Conservation (phyloP, 2,888 invertebrate species). For the Perdita meconis region DNA sequence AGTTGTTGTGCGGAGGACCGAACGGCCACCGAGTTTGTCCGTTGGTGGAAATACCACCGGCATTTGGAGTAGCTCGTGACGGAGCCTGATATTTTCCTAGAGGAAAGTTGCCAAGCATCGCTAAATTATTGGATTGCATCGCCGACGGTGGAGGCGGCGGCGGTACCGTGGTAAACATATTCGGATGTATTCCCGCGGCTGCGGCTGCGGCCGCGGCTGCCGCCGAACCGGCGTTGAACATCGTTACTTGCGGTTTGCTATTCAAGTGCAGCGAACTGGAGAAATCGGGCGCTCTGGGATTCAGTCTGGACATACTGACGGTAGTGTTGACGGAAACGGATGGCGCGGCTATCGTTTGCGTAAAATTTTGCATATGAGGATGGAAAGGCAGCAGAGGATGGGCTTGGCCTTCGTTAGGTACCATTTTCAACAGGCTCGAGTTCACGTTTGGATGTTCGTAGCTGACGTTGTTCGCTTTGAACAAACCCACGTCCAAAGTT, state of each 20-base stretch:
- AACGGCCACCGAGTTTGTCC: conserved; percentile 82
- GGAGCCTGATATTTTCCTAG: conserved; percentile 79
- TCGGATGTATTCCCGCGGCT: conserved; percentile 75
- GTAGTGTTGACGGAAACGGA: conserved; percentile 83
- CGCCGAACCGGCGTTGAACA: conserved; percentile 78
- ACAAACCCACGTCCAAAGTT: conserved; percentile 77
- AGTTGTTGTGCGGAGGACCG: conserved; percentile 78
- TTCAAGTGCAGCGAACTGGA: conserved; percentile 85
- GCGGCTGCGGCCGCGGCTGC: conserved; percentile 39
- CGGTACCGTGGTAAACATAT: conserved; percentile 79
- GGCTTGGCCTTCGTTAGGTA: conserved; percentile 79
- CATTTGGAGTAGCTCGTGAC: conserved; percentile 71
- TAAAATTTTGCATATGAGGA: conserved; percentile 79
- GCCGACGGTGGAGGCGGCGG: conserved; percentile 77
- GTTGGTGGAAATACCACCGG: conserved; percentile 75
- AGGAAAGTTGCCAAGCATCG: conserved; percentile 79
- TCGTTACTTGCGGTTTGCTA: conserved; percentile 80
- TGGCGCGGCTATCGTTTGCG: conserved; percentile 80
- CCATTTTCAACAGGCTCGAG: conserved; percentile 84
- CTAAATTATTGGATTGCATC: conserved; percentile 78
- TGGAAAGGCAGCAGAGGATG: conserved; percentile 78
- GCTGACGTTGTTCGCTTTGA: conserved; percentile 75
- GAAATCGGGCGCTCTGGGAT: conserved; percentile 93
- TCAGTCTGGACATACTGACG: conserved; percentile 88
- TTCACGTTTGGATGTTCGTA: conserved; percentile 79